These are phyloP conservation scores for Seriola dumerili DNA, from an alignment of 2,113 vertebrate species.

Conservation along the genomic window DNA sequence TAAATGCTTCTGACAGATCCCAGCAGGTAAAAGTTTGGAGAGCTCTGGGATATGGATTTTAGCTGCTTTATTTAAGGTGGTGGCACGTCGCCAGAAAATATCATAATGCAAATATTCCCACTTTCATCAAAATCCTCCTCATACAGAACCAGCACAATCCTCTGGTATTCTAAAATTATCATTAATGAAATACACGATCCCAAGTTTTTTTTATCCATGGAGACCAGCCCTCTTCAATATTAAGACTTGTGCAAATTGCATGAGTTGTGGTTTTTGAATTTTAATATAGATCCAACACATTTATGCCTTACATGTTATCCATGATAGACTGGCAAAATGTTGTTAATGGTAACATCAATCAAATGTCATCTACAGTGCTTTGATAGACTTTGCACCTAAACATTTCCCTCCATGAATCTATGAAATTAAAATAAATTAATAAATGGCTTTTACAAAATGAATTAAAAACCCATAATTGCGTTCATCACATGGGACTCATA, in stretches of 20 bases:
- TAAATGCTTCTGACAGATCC: conserved; percentile 85
- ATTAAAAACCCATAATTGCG: neutral
- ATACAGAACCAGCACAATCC: conserved; percentile 26
- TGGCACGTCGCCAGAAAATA: conserved; percentile 67
- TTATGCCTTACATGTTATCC: neutral
- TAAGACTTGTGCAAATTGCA: conserved; percentile 23
- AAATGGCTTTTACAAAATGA: neutral
- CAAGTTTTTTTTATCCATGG: conserved; percentile 28
- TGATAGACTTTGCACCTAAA: neutral
- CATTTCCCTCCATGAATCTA: conserved; percentile 1
- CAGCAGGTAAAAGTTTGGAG: conserved; percentile 83
- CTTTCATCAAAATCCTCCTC: conserved; percentile 48
- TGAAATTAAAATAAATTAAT: neutral
- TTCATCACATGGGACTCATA: conserved; percentile 5
- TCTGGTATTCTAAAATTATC: conserved; percentile 55
- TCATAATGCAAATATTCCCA: conserved; percentile 65
- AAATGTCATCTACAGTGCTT: neutral
- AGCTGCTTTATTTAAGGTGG: conserved; percentile 72
- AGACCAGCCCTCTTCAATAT: conserved; percentile 45
- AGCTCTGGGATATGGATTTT: conserved; percentile 78
- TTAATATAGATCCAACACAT: neutral
- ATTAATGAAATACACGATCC: conserved; percentile 56
- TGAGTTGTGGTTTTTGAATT: neutral
- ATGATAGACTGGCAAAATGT: neutral
- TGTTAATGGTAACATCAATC: neutral